Evolutionary conservation across 2,113 vertebrate species (phyloP), one percentile per base, ranked within the genome.

Genomic region (Peucedramus taeniatus): DNA sequence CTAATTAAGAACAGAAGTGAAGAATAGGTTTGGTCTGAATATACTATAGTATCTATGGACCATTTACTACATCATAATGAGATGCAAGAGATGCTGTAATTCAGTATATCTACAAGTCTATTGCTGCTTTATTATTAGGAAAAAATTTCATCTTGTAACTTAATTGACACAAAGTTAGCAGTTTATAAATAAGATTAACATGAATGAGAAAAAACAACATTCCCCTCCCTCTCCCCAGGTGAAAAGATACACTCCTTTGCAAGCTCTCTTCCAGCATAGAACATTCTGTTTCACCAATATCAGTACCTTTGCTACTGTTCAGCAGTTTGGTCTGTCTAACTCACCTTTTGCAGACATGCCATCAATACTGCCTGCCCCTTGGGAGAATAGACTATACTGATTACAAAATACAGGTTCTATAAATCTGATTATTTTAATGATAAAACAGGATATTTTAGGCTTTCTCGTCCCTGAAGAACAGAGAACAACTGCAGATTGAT

Each of bases 1-100:
- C 69, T 97, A 95, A 97, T 97, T 95, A 95, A 95, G 91, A 90
- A 88, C 85, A 83, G 49, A 96, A 93, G 66, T 40, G 83, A 94
- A 59, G 53, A 94, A 87, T 60, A 84, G 19, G 24, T 81, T 94
- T 96, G 63, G 35, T 93, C 88, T 95, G 89, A 92, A 82, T 88
- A 85, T 51, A 72, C 75, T 65, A 4, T 39, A 35, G 17, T 71
- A 72, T 74, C 94, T 60, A 77, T 90, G 84, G 91, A 91, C 56
- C 24, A 76, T 94, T 96, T 82, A 64, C 71, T 53, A 49, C 44
- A 84, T 80, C 76, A 63, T 91, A 95, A 95, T 59, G 57, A 94
- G 77, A 65, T 94, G 79, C 78, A 87, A 82, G 61, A 69, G 75
- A 37, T 63, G 66, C 61, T 80, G 7, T 65, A 69, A 77, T 51